Conservation (phyloP, 2,113 vertebrate genomes). For the Festucalex cinctus region DNA sequence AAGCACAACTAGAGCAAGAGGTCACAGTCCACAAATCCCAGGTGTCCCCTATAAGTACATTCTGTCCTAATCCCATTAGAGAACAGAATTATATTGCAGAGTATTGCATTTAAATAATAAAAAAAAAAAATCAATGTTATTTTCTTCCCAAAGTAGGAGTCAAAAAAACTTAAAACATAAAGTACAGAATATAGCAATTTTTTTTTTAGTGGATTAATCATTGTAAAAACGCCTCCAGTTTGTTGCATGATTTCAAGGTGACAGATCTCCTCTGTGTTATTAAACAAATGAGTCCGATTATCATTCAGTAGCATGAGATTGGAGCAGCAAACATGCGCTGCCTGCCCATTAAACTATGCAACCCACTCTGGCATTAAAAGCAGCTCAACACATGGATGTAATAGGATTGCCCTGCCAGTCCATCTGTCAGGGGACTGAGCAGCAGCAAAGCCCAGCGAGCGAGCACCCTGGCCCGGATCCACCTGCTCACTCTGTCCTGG, state of each 20-base stretch:
- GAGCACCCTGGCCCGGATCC: slow-evolving; percentile 44
- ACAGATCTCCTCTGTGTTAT: slow-evolving; percentile 21
- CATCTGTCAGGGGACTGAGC: slow-evolving; percentile 65
- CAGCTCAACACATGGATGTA: slow-evolving; percentile 75
- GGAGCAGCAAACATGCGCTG: slow-evolving; percentile 39
- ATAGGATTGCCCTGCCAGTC: slow-evolving; percentile 78
- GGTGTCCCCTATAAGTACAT: background rate
- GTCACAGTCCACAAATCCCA: background rate
- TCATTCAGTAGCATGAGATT: slow-evolving; percentile 41
- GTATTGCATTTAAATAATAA: background rate
- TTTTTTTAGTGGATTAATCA: background rate
- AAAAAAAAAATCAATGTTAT: too few relatives aligned
- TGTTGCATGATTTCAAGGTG: background rate
- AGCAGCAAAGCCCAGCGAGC: slow-evolving; percentile 42
- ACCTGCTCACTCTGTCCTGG: slow-evolving; percentile 49
- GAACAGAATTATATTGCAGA: background rate
- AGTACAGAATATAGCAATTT: background rate
- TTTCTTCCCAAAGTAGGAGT: background rate
- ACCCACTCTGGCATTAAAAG: slow-evolving; percentile 74
- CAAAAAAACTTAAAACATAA: background rate
- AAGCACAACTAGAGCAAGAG: background rate
- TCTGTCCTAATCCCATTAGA: background rate
- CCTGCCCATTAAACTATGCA: slow-evolving; percentile 61
- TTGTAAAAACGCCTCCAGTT: background rate
- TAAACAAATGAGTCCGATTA: slow-evolving; percentile 50